Evolutionary conservation across 2,113 vertebrate genomes (phyloP).

Genomic region (Atlantisia rogersi): DNA sequence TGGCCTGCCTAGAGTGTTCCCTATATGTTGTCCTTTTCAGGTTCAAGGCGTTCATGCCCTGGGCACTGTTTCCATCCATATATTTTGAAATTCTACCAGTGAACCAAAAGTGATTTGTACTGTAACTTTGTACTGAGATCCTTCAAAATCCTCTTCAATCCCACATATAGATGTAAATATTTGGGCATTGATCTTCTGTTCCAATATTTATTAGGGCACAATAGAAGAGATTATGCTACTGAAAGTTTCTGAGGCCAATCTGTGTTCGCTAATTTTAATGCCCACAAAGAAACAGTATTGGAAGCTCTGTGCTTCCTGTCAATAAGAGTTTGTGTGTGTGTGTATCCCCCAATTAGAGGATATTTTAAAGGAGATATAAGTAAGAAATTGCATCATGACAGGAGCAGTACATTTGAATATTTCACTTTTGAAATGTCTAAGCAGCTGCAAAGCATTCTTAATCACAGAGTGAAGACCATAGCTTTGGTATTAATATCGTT

Average conservation of each 20-base stretch:
- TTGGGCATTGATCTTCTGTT: not conserved
- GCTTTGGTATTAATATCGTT: not conserved
- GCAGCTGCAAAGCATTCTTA: not conserved
- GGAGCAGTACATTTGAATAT: not conserved
- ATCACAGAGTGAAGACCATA: not conserved
- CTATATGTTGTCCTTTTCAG: not conserved
- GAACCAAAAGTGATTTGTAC: not conserved
- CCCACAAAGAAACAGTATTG: not conserved
- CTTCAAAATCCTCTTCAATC: not conserved
- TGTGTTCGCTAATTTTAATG: not conserved
- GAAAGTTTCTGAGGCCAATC: not conserved
- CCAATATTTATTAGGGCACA: not conserved
- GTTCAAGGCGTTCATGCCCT: not conserved
- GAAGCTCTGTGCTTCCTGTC: not conserved
- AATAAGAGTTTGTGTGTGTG: not conserved
- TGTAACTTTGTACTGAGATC: not conserved
- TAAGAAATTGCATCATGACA: not conserved
- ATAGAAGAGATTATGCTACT: not conserved
- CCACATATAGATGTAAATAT: not conserved
- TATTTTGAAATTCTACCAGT: not conserved
- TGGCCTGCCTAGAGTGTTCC: not conserved
- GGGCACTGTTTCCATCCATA: not conserved
- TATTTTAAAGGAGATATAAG: not conserved
- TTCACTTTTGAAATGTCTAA: not conserved
- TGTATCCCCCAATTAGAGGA: not conserved